Base-by-base conservation (phyloP, 2,888 invertebrate genomes). In the Azorinus chamasolen region DNA sequence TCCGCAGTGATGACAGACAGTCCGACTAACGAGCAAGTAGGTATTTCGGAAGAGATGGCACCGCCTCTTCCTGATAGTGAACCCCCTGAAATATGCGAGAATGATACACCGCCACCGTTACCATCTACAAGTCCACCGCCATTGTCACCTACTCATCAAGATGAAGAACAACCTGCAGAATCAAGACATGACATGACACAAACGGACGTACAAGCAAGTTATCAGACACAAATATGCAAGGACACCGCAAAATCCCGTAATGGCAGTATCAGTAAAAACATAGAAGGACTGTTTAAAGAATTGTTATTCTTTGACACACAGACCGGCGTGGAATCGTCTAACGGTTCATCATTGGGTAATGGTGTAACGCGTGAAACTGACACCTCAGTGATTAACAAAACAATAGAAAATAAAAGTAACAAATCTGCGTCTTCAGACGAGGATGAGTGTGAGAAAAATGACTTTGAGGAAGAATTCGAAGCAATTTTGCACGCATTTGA, bases 391-490 rank as follows among this genome's bases (percentile, higher is more conserved):
- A 12, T 41, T 8, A 20, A 45, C n/a, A 45, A 18, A 8, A 5
- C 4, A 16, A 45, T 5, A 5, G 14, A 45, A 4, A 16, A 45
- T 18, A 45, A 16, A 8, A 16, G 20, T 20, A 16, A 45, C 3
- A 20, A 45, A 4, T 18, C 45, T 5, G 45, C 4, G 4, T 45
- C 45, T 45, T 57, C 24, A 57, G 57, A 59, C 10, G 50, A 62
- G 16, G 53, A 63, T 14, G 25, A 54, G 5, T 39, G 50, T 51
- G 53, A 63, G n/a, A 43, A 22, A 39, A 68, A 71, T 10, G 32
- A 10, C 5, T 22, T 77, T n/a, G 80, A 80, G 58, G 72, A 64
- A 25, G 80, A 80, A 63, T 80, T 80, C 58, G 76, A 80, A 32
- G 69, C 59, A 1, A 80, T 80, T 24, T 54, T 80, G 18, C 59